Evolutionary conservation across 2,888 invertebrate species (phyloP).

Genomic region (Helleia helle): DNA sequence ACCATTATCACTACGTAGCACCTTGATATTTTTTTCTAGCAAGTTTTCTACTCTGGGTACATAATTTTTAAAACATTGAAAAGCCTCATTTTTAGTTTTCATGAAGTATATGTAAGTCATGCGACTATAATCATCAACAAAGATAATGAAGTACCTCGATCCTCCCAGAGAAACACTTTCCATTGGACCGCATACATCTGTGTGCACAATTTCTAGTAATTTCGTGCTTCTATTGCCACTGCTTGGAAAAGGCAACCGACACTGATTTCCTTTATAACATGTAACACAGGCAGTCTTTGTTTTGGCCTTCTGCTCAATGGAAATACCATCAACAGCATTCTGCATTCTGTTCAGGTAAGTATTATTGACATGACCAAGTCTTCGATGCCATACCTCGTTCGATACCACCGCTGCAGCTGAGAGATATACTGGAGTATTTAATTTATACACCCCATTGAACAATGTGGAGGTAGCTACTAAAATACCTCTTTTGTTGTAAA

Average conservation of each 20-base stretch:
- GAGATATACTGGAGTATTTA: slow-evolving; percentile 11
- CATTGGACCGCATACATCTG: no score
- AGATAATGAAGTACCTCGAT: slow-evolving; percentile 20
- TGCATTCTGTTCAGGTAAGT: slow-evolving; percentile 15
- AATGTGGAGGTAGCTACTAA: no score
- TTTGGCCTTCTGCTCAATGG: slow-evolving; percentile 1
- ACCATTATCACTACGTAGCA: no score
- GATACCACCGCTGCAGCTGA: slow-evolving; percentile 11
- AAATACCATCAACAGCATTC: slow-evolving; percentile 10
- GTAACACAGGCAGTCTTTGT: slow-evolving; percentile 15
- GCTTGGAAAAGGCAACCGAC: slow-evolving; percentile 18
- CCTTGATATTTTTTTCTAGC: no score
- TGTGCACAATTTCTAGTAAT: no score
- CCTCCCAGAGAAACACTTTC: slow-evolving; percentile 17
- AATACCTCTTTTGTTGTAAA: no score
- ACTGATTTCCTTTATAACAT: slow-evolving; percentile 23
- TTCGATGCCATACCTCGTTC: slow-evolving; percentile 15
- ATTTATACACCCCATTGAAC: slow-evolving; percentile 18
- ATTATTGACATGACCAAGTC: slow-evolving; percentile 18
- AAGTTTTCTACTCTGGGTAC: no score
- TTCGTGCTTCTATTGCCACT: slow-evolving; percentile 16
- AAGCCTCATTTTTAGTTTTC: slow-evolving; percentile 5
- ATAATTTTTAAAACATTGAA: background rate
- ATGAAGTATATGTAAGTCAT: slow-evolving; percentile 17
- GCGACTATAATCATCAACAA: slow-evolving; percentile 22